Conservation (phyloP, 2,797 vertebrate species). For the Muraenolepis orangiensis region DNA sequence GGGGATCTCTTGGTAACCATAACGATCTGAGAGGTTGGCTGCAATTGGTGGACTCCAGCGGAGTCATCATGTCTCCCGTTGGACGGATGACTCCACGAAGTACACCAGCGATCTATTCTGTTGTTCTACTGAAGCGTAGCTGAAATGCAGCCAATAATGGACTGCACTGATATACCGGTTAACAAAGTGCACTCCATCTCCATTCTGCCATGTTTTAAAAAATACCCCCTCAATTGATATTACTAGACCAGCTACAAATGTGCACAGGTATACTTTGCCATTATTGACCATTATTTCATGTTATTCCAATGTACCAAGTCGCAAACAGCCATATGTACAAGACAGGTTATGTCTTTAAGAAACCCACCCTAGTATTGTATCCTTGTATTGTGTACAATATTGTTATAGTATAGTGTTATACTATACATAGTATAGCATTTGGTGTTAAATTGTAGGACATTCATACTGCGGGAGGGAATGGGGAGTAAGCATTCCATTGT, state of each 20-base stretch:
- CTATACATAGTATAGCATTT: too few relatives aligned
- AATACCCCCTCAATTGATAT: neutral
- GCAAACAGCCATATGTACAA: neutral
- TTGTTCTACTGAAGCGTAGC: neutral
- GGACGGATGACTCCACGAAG: neutral
- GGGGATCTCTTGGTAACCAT: neutral
- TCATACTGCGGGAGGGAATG: too few relatives aligned
- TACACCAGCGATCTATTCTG: neutral
- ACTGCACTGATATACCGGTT: neutral
- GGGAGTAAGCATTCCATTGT: too few relatives aligned
- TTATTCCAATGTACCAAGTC: neutral
- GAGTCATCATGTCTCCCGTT: neutral
- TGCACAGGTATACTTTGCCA: neutral
- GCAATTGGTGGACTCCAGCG: neutral
- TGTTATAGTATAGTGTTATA: too few relatives aligned
- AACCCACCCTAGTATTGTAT: neutral
- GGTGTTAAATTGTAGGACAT: too few relatives aligned
- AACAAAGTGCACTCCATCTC: neutral
- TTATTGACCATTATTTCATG: neutral
- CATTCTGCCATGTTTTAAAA: neutral
- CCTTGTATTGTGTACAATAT: too few relatives aligned
- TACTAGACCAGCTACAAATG: neutral
- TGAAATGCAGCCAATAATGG: neutral
- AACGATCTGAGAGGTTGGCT: neutral
- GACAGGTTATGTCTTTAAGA: neutral